These are phyloP conservation scores for Axea sp. DNA, from an alignment of 2,888 invertebrate genomes.

Conservation along the genomic window DNA sequence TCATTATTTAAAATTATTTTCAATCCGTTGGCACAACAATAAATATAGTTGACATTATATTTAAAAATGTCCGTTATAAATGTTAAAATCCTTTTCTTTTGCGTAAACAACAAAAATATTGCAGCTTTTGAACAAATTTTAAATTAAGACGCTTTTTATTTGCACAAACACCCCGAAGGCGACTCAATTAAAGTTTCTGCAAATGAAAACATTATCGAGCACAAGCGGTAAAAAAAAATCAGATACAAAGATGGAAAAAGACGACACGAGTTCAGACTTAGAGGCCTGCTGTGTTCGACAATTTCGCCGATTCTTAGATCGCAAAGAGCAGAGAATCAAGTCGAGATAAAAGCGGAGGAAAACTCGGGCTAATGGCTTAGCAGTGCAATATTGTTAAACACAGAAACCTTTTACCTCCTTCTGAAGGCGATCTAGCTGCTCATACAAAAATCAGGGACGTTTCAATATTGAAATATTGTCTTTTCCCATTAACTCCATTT, in stretches of 20 bases:
- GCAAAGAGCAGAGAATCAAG: constrained; percentile 73
- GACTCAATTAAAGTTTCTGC: constrained; percentile 25
- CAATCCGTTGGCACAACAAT: too few relatives aligned
- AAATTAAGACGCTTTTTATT: too few relatives aligned
- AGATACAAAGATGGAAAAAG: constrained; percentile 47
- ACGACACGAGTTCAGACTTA: constrained; percentile 63
- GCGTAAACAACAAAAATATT: too few relatives aligned
- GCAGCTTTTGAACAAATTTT: too few relatives aligned
- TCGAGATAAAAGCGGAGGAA: constrained; percentile 71
- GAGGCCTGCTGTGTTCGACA: constrained; percentile 56
- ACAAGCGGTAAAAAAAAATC: constrained; percentile 26
- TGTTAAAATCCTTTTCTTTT: too few relatives aligned
- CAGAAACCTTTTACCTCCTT: constrained; percentile 78
- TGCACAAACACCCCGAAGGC: too few relatives aligned
- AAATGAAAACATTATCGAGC: constrained; percentile 27
- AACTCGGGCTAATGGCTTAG: constrained; percentile 77
- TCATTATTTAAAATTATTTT: too few relatives aligned
- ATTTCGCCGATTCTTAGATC: constrained; percentile 68
- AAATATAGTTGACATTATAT: too few relatives aligned
- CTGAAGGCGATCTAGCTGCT: constrained; percentile 61
- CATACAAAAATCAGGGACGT: constrained; percentile 67
- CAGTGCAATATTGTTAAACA: constrained; percentile 78
- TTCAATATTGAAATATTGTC: too few relatives aligned
- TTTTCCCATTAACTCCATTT: too few relatives aligned
- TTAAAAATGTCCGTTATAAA: too few relatives aligned